Evolutionary conservation across 1,140 invertebrate genomes (phyloP), one percentile per base, ranked within the genome.

Genomic region (Samia ricini): DNA sequence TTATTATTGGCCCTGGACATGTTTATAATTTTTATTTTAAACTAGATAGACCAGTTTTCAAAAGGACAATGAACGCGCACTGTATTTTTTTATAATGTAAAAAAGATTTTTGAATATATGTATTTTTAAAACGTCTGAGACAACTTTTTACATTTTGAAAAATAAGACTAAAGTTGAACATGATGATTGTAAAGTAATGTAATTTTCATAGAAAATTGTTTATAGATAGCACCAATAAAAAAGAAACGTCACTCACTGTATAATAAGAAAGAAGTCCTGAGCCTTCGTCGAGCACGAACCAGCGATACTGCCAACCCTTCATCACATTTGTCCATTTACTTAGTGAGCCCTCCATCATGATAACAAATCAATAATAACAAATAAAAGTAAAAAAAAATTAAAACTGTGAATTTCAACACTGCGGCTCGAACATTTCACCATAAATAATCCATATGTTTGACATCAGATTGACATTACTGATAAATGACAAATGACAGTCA

Each of bases 301-400:
- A 99, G 61, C 98, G 94, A 91, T 98, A 99, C 91, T 99, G 99
- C 98, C 98, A 99, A 64, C 98, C 99, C 91, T 99, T 99, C 94
- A 99, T 98, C 72, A 99, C 97, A 94, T 99, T 99, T 63, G 99
- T 99, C 99, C 98, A 99, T 94, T 99, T 99, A 91, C 97, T 99
- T 51, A 99, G 91, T n/a, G 97, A 97, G 69, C 99, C 99, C 93
- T 99, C 98, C 95, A 99, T 95, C 78, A 94, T 94, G 76, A 72
- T 86, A 81, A 72, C 57, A 73, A 79, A 57, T 80, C 69, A 76
- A 81, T 79, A 78, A 66, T 68, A 74, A 71, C 75, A 74, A 84
- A 81, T 79, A 62, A 68, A 59, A 59, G 64, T 70, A 77, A 60
- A 78, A 87, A 84, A 85, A 79, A 68, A 61, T 23, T 74, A 85